A percentile compares a stretch with the other conserved stretches of the same genome.
Conservation (phyloP, 2,113 vertebrate species). For the Phoxinus phoxinus region DNA sequence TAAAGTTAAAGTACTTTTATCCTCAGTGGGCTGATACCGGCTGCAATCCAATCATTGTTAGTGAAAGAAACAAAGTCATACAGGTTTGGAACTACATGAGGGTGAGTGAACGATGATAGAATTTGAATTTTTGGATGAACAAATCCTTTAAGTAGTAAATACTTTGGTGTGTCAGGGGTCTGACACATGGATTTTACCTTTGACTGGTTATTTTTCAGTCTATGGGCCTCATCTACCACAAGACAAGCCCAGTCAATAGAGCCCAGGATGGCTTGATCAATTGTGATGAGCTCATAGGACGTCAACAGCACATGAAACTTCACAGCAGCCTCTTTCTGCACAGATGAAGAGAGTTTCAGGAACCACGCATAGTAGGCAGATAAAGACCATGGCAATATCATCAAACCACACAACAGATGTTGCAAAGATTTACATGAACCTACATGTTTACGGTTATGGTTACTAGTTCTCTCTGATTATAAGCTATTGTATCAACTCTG, state of each 20-base stretch:
- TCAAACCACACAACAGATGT: background rate
- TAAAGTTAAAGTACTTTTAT: background rate
- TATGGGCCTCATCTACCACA: conserved; percentile 95
- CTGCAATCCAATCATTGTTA: background rate
- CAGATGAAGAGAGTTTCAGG: conserved; percentile 16
- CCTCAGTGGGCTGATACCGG: background rate
- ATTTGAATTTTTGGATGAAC: background rate
- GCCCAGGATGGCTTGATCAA: conserved; percentile 93
- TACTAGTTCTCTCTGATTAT: background rate
- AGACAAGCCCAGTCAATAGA: conserved; percentile 98
- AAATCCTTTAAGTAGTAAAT: background rate
- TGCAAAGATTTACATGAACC: background rate
- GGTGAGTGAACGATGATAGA: background rate
- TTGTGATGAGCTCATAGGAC: conserved; percentile 95
- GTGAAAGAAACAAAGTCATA: background rate
- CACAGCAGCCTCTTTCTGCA: conserved; percentile 93
- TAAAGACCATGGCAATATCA: background rate
- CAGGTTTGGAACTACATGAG: background rate
- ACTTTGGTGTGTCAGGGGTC: background rate
- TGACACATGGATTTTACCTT: conserved; percentile 78
- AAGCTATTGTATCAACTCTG: background rate
- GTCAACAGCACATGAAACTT: conserved; percentile 96
- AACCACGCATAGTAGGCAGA: background rate
- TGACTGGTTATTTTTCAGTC: conserved; percentile 97
- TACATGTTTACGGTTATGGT: background rate